Conservation (phyloP, 2,113 vertebrate species). For the Entomyzon cyanotis region DNA sequence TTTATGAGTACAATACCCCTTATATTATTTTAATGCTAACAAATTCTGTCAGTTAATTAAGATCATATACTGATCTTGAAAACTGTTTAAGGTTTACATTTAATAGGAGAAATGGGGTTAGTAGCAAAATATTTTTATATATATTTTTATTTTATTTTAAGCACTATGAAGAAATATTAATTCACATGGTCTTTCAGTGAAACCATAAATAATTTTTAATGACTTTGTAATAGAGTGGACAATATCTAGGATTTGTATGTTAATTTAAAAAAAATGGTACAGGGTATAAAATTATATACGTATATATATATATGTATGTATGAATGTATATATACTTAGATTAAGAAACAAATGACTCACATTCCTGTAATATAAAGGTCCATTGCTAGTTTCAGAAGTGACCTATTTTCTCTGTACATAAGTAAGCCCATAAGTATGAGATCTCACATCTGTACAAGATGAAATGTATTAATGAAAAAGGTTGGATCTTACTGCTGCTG, state of each 20-base stretch:
- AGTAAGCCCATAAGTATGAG: slow-evolving; percentile 70
- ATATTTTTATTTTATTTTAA: slow-evolving; percentile 78
- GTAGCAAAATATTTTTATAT: slow-evolving; percentile 82
- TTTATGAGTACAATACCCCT: slow-evolving; percentile 69
- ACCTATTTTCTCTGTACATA: slow-evolving; percentile 80
- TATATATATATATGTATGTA: slow-evolving; percentile 70
- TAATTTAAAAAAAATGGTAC: slow-evolving; percentile 69
- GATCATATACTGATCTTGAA: slow-evolving; percentile 73
- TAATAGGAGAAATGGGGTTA: slow-evolving; percentile 74
- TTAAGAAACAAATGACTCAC: slow-evolving; percentile 69
- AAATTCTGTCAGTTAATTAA: slow-evolving; percentile 69
- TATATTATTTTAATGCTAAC: slow-evolving; percentile 65
- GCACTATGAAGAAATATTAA: slow-evolving; percentile 71
- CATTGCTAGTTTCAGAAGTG: slow-evolving; percentile 72
- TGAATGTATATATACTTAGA: slow-evolving; percentile 76
- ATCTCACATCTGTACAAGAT: slow-evolving; percentile 77
- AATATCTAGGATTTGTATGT: slow-evolving; percentile 76
- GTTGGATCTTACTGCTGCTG: slow-evolving; percentile 73
- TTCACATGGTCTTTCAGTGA: slow-evolving; percentile 77
- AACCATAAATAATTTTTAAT: slow-evolving; percentile 77
- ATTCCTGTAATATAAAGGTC: slow-evolving; percentile 80
- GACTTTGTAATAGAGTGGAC: slow-evolving; percentile 76
- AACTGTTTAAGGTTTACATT: slow-evolving; percentile 79
- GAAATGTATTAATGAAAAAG: slow-evolving; percentile 77
- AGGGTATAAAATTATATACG: slow-evolving; percentile 78